phyloP scores from a whole-genome alignment of 2,888 invertebrate species.

The Melipona beecheii region DNA sequence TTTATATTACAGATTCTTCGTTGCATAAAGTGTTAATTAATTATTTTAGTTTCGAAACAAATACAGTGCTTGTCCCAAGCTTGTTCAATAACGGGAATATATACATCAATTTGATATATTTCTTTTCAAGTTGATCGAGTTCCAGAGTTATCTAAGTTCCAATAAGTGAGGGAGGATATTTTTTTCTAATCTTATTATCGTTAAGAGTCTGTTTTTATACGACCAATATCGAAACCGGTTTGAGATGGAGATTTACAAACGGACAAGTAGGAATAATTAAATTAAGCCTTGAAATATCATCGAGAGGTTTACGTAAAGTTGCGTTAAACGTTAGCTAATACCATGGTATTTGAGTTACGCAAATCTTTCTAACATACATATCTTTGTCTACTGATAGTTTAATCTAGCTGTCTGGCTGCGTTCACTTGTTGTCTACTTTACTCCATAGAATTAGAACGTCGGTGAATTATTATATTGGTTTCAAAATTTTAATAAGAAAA shows the following conservation, averaged over 20 bases:
- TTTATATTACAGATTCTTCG: too few species aligned
- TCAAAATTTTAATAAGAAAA: too few species aligned
- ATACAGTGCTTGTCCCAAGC: too few species aligned
- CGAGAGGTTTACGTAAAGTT: conserved; percentile 55
- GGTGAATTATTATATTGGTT: too few species aligned
- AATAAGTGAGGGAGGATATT: conserved; percentile 14
- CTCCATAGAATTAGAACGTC: too few species aligned
- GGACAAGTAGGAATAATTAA: conserved; percentile 45
- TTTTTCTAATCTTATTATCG: conserved; percentile 22
- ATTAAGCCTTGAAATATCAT: conserved; percentile 49
- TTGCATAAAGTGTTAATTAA: too few species aligned
- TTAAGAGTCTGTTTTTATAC: not conserved
- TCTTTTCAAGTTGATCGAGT: not conserved
- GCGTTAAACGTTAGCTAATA: conserved; percentile 48
- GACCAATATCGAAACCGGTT: conserved; percentile 59
- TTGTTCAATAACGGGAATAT: too few species aligned
- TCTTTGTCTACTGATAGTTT: not conserved
- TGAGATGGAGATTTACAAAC: conserved; percentile 6
- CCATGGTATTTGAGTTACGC: conserved; percentile 49
- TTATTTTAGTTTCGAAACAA: too few species aligned
- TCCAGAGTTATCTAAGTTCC: not conserved
- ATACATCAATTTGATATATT: not conserved
- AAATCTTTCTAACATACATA: conserved; percentile 36
- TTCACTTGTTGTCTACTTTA: not conserved
- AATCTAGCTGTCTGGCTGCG: not conserved